Base-by-base conservation (phyloP, 2,113 vertebrate genomes). In the Thunnus maccoyii region DNA sequence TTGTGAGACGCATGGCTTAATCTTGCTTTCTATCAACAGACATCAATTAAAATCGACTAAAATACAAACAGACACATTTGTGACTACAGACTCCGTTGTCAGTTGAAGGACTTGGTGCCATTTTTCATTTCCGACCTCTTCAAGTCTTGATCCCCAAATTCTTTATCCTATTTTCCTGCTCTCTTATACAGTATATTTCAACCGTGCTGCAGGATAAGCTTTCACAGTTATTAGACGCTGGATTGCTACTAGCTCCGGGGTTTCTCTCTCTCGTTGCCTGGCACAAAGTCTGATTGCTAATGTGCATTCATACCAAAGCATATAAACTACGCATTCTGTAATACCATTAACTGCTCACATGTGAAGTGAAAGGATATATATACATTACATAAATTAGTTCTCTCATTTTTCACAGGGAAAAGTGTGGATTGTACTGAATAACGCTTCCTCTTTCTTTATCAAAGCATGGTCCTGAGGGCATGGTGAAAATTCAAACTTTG, bases 141-240 rank as follows among this genome's bases (percentile, higher is more conserved):
- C 0, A 17, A 41, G n/a, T 74, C 47, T 70, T 15, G 4, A n/a
- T 51, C 44, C 14, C 3, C 36, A 46, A 11, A 30, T 66, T 20
- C 36, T 10, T 50, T 5, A 76, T 73, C 52, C 44, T 4, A 36
- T 78, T 80, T 83, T 41, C 57, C 50, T 63, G 16, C 32, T 51
- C 17, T 71, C 48, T 52, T 3, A 51, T 61, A 46, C 54, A 54
- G 30, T 48, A 57, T 65, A 78, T 83, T 78, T 78, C 63, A 84
- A 84, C 62, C 25, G 27, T 58, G 76, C 76, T 63, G 44, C n/a
- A 66, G 82, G 73, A 66, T 44, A 76, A 62, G 82, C 58, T 74
- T 85, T 85, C 61, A 85, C 72, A 85, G 51, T 56, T 57, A 65
- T 85, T 64, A 84, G 54, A 51, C 57, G 22, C 3, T 80, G 77